Conservation (phyloP, 2,113 vertebrate genomes). For the Oreotrochilus melanogaster region DNA sequence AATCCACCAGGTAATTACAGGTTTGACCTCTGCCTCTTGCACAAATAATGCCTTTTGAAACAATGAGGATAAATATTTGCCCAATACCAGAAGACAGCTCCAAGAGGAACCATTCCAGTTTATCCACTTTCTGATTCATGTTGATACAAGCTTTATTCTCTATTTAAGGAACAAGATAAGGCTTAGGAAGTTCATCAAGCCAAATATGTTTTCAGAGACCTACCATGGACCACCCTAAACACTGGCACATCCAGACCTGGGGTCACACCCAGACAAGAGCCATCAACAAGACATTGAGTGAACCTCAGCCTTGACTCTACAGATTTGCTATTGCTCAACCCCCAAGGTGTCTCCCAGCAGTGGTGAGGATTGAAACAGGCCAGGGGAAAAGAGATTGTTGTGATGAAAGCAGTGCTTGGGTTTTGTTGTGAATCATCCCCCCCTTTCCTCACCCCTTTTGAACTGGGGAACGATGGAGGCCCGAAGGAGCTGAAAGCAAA, state of each 20-base stretch:
- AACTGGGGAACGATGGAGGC: not conserved
- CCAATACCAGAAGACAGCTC: conserved; percentile 13
- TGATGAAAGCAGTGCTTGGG: not conserved
- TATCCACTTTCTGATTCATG: conserved; percentile 56
- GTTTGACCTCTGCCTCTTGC: conserved; percentile 60
- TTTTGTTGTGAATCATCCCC: not conserved
- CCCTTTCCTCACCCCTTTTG: not conserved
- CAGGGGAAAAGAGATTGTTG: not conserved
- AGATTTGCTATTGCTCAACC: not conserved
- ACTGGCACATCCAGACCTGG: not conserved
- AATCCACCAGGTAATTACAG: conserved; percentile 61
- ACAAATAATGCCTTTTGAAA: conserved; percentile 63
- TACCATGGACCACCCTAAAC: not conserved
- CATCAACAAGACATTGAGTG: not conserved
- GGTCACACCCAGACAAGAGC: conserved; percentile 5
- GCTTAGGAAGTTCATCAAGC: not conserved
- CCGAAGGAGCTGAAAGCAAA: not conserved
- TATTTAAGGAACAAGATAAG: conserved; percentile 45
- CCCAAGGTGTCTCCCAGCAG: not conserved
- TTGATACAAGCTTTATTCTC: conserved; percentile 50
- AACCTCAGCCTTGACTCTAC: not conserved
- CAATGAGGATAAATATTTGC: conserved; percentile 64
- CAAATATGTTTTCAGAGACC: not conserved
- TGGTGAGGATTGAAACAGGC: rapidly evolving
- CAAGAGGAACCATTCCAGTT: conserved; percentile 71